Conservation (phyloP, 2,113 vertebrate species). For the Menidia beryllina region DNA sequence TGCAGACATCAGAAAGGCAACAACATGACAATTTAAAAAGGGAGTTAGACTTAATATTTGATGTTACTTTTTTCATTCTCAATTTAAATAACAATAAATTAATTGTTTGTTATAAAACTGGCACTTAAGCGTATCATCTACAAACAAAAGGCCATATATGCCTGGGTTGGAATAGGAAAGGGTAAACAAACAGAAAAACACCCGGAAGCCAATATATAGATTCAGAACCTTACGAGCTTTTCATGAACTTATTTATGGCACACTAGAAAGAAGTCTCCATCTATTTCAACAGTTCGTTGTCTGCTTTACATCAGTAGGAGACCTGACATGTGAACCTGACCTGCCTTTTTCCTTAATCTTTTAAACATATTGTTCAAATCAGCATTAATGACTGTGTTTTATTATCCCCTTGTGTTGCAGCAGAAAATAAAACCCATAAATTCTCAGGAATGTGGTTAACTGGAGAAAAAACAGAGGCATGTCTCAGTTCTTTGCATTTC, state of each 20-base stretch:
- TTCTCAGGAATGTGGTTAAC: slow-evolving; percentile 40
- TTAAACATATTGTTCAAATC: slow-evolving; percentile 60
- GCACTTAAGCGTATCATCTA: no score
- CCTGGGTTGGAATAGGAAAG: background rate
- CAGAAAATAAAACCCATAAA: slow-evolving; percentile 70
- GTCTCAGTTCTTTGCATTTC: slow-evolving; percentile 60
- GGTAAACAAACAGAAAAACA: slow-evolving; percentile 6
- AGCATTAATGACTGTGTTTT: slow-evolving; percentile 57
- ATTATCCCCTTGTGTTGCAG: slow-evolving; percentile 63
- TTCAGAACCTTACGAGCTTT: no score
- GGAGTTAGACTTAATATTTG: no score
- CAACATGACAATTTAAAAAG: background rate
- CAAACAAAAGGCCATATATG: no score
- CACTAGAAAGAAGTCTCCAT: no score
- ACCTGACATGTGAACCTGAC: slow-evolving; percentile 38
- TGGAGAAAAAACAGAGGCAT: slow-evolving; percentile 67
- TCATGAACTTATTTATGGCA: no score
- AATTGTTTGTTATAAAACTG: no score
- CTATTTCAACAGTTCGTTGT: no score
- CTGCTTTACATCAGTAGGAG: slow-evolving; percentile 17
- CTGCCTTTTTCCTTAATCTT: slow-evolving; percentile 32
- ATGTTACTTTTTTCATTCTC: no score
- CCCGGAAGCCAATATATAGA: slow-evolving; percentile 2
- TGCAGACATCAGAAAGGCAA: background rate
- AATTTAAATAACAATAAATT: no score